Evolutionary conservation across 2,797 vertebrate genomes (phyloP).

Genomic region (Cephalopachus bancanus): DNA sequence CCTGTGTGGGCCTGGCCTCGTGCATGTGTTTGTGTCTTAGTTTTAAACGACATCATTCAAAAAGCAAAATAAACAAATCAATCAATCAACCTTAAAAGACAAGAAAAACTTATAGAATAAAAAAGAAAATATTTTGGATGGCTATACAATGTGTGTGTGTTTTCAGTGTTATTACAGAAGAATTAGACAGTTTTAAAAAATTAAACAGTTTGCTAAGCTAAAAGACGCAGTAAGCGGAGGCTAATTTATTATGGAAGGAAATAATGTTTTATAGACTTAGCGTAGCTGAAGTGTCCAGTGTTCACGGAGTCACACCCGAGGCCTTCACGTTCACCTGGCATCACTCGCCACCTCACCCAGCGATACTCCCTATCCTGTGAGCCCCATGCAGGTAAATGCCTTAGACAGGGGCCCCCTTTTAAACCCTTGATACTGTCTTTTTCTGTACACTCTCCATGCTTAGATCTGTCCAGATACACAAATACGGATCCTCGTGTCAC

Average conservation of each 20-base stretch:
- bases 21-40: no score
- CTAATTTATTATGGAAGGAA: background rate
- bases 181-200: background rate
- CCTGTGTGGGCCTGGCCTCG: no score
- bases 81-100: no score
- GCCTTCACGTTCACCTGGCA: rapidly evolving
- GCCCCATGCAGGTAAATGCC: background rate
- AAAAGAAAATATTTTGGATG: background rate
- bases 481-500: background rate
- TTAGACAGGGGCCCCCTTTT: background rate
- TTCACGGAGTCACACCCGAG: rapidly evolving
- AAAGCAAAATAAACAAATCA: no score
- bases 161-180: background rate
- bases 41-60: no score
- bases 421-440: background rate
- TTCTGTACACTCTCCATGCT: background rate
- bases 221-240: background rate
- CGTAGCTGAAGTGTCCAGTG: background rate
- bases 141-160: background rate
- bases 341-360: background rate
- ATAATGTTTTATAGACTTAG: background rate
- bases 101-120: no score
- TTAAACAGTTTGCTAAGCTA: background rate
- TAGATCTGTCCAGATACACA: background rate
- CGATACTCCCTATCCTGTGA: no score